Evolutionary conservation across 1,140 invertebrate species (phyloP).

Genomic region (Myzus persicae): DNA sequence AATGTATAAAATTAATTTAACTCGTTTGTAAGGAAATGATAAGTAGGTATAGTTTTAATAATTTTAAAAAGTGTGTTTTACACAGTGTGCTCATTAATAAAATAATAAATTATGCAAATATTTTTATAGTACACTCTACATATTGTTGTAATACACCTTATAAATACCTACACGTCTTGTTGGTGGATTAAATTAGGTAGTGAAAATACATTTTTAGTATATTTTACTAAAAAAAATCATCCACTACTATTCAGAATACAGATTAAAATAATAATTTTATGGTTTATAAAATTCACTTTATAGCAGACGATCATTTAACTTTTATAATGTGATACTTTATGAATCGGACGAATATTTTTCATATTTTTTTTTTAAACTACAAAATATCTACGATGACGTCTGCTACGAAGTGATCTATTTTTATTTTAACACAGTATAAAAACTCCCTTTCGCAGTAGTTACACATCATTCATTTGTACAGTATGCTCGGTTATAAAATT

Average conservation of each 20-base stretch:
- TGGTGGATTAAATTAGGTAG: not conserved
- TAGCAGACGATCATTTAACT: not conserved
- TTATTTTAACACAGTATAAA: not conserved
- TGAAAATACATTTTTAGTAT: not conserved
- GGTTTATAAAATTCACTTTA: not conserved
- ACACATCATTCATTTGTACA: not conserved
- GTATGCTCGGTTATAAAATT: not conserved
- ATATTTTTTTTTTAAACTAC: no score
- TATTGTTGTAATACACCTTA: not conserved
- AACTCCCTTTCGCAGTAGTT: not conserved
- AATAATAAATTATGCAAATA: not conserved
- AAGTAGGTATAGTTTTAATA: not conserved
- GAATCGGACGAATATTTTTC: no score
- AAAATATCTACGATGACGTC: no score
- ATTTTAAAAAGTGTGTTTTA: not conserved
- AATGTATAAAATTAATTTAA: not conserved
- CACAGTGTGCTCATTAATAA: not conserved
- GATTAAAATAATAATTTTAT: not conserved
- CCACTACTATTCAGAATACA: not conserved
- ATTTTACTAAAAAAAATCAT: not conserved
- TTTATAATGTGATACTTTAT: not conserved
- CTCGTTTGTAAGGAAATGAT: not conserved
- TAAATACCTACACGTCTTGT: not conserved
- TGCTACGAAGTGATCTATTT: no score
- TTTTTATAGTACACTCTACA: not conserved